Evolutionary conservation across 2,888 invertebrate genomes (phyloP).

Genomic region (Cephalotes varians): DNA sequence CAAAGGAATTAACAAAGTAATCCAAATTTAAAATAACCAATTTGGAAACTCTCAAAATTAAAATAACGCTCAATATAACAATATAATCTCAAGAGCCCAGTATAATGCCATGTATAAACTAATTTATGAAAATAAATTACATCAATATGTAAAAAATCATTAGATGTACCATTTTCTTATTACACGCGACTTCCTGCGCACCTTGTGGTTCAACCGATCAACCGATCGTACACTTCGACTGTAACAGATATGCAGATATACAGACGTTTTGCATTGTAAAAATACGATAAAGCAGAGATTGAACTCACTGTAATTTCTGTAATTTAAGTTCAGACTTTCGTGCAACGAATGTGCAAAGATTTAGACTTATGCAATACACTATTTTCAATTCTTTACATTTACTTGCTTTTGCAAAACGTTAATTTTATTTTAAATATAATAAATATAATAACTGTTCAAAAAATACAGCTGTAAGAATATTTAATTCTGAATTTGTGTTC

Average conservation of each 20-base stretch:
- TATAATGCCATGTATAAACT: conserved; percentile 5
- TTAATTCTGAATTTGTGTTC: background rate
- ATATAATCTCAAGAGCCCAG: conserved; percentile 20
- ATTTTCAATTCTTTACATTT: background rate
- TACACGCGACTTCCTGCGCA: conserved; percentile 47
- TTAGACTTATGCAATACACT: background rate
- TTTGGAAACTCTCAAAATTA: background rate
- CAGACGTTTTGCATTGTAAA: conserved; percentile 32
- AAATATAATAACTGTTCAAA: background rate
- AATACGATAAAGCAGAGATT: conserved; percentile 9
- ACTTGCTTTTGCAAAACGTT: background rate
- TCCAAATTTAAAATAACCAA: background rate
- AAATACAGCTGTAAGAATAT: background rate
- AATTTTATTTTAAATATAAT: background rate
- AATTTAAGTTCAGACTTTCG: background rate
- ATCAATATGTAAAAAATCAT: conserved; percentile 51
- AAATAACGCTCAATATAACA: conserved; percentile 24
- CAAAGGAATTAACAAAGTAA: too few species aligned
- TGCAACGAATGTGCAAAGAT: background rate
- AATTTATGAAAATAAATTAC: conserved; percentile 39
- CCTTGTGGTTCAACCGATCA: conserved; percentile 50
- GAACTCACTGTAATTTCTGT: conserved; percentile 37
- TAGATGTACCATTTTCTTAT: conserved; percentile 53
- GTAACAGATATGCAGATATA: conserved; percentile 55
- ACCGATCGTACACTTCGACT: conserved; percentile 53